Conservation (phyloP, 2,888 invertebrate genomes). For the Nebria salina region DNA sequence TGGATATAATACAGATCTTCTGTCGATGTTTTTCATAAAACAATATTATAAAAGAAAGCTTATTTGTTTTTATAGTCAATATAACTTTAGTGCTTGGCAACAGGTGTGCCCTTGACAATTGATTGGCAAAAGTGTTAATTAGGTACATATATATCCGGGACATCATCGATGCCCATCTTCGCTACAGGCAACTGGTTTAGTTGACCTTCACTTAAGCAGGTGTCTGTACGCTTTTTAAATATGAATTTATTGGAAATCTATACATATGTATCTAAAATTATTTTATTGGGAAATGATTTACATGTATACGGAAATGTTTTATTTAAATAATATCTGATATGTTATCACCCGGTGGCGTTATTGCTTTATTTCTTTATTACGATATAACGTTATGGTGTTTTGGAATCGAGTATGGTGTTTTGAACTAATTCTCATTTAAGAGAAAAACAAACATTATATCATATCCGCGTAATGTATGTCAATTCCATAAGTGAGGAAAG, state of each 20-base stretch:
- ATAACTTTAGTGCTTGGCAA: neutral
- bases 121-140: constrained; percentile 1
- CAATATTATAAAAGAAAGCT: neutral
- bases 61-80: too few relatives aligned
- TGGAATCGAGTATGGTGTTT: neutral
- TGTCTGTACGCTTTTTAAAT: neutral
- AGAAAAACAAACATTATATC: neutral
- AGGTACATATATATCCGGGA: neutral
- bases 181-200: neutral
- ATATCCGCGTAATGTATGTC: neutral
- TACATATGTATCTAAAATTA: too few relatives aligned
- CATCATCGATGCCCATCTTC: neutral
- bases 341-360: too few relatives aligned
- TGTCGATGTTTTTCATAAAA: neutral
- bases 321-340: too few relatives aligned
- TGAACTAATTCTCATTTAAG: neutral
- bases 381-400: neutral
- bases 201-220: neutral
- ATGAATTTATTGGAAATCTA: too few relatives aligned
- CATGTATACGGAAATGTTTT: too few relatives aligned
- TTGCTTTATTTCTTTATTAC: too few relatives aligned
- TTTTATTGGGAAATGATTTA: too few relatives aligned
- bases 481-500: neutral
- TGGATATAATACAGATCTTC: neutral
- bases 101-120: neutral